A percentile compares a stretch with the other conserved stretches of the same genome.
phyloP scores from a whole-genome alignment of 2,113 vertebrate genomes.

The Isichthys henryi region DNA sequence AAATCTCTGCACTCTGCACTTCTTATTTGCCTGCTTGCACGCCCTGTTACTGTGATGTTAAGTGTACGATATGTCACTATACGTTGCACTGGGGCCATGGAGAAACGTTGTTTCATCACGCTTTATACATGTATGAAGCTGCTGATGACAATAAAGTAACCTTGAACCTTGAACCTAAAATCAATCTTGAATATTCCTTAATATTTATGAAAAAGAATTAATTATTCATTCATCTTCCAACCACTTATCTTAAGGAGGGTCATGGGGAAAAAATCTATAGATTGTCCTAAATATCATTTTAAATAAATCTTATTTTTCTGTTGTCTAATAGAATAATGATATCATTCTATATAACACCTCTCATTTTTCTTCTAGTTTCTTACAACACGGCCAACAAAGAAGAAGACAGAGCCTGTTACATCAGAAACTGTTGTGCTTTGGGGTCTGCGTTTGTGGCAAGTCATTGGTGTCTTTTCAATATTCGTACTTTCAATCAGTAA shows the following conservation, averaged over 20 bases:
- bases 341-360: background rate
- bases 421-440: conserved; percentile 95
- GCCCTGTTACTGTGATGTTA: no score
- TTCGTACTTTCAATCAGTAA: conserved; percentile 83
- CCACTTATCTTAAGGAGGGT: background rate
- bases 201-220: background rate
- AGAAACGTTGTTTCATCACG: no score
- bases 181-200: background rate
- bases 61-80: no score
- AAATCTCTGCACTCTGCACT: no score
- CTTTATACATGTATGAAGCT: no score
- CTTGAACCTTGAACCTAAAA: background rate
- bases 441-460: conserved; percentile 93
- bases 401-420: conserved; percentile 84
- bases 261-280: background rate
- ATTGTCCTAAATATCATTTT: background rate
- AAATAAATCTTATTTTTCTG: background rate
- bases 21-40: no score
- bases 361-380: background rate
- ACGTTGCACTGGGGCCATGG: no score
- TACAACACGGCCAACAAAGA: conserved; percentile 30
- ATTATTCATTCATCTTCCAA: background rate
- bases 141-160: no score
- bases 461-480: conserved; percentile 90
- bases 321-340: background rate